These are phyloP conservation scores for Himantopus leucocephalus DNA, from an alignment of 2,113 vertebrate genomes.

Conservation along the genomic window DNA sequence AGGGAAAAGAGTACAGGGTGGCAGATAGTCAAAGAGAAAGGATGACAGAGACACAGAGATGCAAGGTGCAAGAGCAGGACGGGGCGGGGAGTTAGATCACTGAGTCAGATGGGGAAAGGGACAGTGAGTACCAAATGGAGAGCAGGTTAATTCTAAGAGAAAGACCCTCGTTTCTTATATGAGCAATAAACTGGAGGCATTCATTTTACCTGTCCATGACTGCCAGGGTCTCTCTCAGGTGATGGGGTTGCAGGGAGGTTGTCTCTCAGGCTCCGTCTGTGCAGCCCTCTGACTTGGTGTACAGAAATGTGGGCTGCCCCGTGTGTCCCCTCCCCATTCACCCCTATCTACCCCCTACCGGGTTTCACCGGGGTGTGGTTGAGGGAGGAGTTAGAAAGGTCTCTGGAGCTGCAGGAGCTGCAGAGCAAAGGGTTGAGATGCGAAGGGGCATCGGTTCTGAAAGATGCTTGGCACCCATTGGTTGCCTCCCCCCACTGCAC, in stretches of 20 bases:
- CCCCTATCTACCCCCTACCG: background rate
- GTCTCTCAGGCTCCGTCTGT: background rate
- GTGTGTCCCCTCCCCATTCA: background rate
- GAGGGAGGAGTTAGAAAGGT: slow-evolving; percentile 59
- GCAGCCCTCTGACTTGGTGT: background rate
- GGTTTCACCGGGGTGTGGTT: background rate
- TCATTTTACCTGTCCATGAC: slow-evolving; percentile 69
- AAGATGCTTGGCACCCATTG: slow-evolving; percentile 56
- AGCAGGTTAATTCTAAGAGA: background rate
- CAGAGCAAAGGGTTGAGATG: background rate
- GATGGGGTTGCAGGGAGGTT: background rate
- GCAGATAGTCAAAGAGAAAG: slow-evolving; percentile 41
- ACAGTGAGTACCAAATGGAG: background rate
- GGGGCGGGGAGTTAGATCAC: background rate
- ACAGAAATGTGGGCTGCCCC: background rate
- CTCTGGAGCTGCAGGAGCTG: background rate
- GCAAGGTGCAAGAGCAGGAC: background rate
- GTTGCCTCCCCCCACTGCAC: background rate
- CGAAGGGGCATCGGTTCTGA: slow-evolving; percentile 38
- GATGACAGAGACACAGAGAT: background rate
- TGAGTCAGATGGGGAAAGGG: slow-evolving; percentile 9
- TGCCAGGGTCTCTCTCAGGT: background rate
- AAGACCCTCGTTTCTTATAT: background rate
- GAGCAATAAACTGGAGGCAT: background rate
- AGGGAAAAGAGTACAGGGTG: background rate